These are phyloP conservation scores for Melanotaenia trifasciata DNA, from an alignment of 2,797 vertebrate species.

Conservation along the genomic window DNA sequence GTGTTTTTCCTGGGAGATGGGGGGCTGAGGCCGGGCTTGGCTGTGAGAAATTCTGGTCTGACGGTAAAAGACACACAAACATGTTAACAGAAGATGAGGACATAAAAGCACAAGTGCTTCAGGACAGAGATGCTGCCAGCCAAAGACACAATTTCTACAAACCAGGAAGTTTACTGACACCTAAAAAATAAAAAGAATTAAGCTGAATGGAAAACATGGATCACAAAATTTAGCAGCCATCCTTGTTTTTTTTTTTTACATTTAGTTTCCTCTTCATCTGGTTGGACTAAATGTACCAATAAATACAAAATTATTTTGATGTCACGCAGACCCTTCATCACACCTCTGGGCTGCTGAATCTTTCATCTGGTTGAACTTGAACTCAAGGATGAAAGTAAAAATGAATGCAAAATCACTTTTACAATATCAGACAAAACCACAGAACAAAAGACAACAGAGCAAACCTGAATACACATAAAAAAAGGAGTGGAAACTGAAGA, in stretches of 20 bases:
- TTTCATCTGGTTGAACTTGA: neutral
- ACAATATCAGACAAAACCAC: slow-evolving; percentile 16
- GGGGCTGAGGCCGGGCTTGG: slow-evolving; percentile 42
- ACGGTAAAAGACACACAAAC: slow-evolving; percentile 57
- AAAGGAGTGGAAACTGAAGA: neutral
- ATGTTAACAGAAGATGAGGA: slow-evolving; percentile 49
- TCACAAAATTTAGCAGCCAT: slow-evolving; percentile 36
- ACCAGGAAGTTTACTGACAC: slow-evolving; percentile 19
- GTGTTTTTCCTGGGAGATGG: neutral
- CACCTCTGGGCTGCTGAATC: neutral
- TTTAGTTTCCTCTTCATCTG: no score
- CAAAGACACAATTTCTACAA: slow-evolving; percentile 33
- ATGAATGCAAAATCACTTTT: neutral
- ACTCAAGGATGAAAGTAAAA: slow-evolving; percentile 44
- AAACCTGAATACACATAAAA: slow-evolving; percentile 8
- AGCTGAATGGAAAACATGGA: slow-evolving; percentile 24
- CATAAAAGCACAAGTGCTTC: neutral
- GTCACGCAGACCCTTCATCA: slow-evolving; percentile 1
- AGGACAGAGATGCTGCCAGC: slow-evolving; percentile 36
- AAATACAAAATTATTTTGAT: slow-evolving; percentile 28
- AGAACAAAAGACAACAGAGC: slow-evolving; percentile 25
- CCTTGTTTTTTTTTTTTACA: slow-evolving; percentile 33
- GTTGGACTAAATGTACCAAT: neutral
- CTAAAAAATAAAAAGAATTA: slow-evolving; percentile 7
- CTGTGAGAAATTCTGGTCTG: slow-evolving; percentile 61